These are phyloP conservation scores for Meganola albula DNA, from an alignment of 2,888 invertebrate genomes.

Conservation along the genomic window DNA sequence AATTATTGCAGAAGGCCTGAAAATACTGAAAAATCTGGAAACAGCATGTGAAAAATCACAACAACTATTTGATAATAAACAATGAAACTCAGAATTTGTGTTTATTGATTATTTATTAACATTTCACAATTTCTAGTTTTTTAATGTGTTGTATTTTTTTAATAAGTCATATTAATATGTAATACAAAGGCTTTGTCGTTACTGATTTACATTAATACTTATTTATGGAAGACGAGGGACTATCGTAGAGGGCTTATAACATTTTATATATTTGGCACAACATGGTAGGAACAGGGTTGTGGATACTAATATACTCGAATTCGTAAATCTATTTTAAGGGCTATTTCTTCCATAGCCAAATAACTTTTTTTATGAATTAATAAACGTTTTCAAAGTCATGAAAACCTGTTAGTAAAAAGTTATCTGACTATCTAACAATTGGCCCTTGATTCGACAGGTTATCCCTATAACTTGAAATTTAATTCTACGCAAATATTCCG, in stretches of 20 bases:
- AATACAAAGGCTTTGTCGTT: slow-evolving; percentile 59
- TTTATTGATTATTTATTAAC: slow-evolving; percentile 67
- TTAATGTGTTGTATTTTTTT: slow-evolving; percentile 71
- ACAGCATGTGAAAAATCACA: slow-evolving; percentile 47
- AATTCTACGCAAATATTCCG: no score
- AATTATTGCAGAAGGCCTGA: slow-evolving; percentile 61
- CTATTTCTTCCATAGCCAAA: no score
- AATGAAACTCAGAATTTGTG: slow-evolving; percentile 37
- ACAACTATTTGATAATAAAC: slow-evolving; percentile 47
- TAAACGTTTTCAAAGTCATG: no score
- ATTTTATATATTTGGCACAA: slow-evolving; percentile 62
- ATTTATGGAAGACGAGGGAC: slow-evolving; percentile 69
- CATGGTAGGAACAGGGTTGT: slow-evolving; percentile 60
- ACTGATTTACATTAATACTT: slow-evolving; percentile 35
- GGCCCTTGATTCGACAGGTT: no score
- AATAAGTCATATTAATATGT: slow-evolving; percentile 67
- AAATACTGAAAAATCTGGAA: slow-evolving; percentile 53
- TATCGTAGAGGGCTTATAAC: slow-evolving; percentile 45
- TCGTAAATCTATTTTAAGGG: no score
- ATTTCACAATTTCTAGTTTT: slow-evolving; percentile 55
- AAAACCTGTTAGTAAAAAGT: no score
- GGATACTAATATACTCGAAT: no score
- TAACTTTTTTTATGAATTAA: no score
- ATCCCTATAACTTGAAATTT: no score
- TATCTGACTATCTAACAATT: no score